A percentile compares a stretch with the other conserved stretches of the same genome.
Conservation (phyloP, 2,888 invertebrate species). For the Trichogramma evanescens region DNA sequence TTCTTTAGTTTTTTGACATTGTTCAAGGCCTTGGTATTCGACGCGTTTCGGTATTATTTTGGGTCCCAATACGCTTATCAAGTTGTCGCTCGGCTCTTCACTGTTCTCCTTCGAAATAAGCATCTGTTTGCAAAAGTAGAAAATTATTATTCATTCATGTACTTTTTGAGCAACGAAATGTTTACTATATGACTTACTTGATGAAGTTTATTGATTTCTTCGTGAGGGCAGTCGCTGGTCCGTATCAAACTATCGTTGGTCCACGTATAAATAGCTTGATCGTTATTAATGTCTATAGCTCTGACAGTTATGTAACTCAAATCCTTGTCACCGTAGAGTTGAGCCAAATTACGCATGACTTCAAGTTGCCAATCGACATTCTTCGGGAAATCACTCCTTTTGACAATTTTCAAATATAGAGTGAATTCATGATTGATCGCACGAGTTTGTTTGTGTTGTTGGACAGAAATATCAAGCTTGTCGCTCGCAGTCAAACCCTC, state of each 20-base stretch:
- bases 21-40: conserved; percentile 59
- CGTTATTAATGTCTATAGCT: conserved; percentile 55
- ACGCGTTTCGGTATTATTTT: conserved; percentile 62
- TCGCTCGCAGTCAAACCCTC: conserved; percentile 67
- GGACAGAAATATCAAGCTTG: conserved; percentile 69
- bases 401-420: conserved; percentile 60
- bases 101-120: conserved; percentile 49
- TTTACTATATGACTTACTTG: conserved; percentile 50
- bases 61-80: conserved; percentile 60
- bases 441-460: conserved; percentile 71
- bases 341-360: conserved; percentile 44
- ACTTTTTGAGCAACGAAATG: neutral
- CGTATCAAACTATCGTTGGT: conserved; percentile 79
- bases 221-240: conserved; percentile 65
- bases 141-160: conserved; percentile 28
- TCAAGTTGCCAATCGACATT: conserved; percentile 64
- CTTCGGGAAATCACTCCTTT: conserved; percentile 55
- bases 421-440: conserved; percentile 78
- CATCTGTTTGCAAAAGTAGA: conserved; percentile 34
- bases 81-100: conserved; percentile 52
- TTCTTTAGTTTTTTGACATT: conserved; percentile 55
- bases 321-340: conserved; percentile 50
- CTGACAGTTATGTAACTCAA: conserved; percentile 65
- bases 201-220: conserved; percentile 63
- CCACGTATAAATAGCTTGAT: conserved; percentile 68